Base-by-base conservation (phyloP, 2,888 invertebrate genomes). In the Omphaloscelis lunosa region DNA sequence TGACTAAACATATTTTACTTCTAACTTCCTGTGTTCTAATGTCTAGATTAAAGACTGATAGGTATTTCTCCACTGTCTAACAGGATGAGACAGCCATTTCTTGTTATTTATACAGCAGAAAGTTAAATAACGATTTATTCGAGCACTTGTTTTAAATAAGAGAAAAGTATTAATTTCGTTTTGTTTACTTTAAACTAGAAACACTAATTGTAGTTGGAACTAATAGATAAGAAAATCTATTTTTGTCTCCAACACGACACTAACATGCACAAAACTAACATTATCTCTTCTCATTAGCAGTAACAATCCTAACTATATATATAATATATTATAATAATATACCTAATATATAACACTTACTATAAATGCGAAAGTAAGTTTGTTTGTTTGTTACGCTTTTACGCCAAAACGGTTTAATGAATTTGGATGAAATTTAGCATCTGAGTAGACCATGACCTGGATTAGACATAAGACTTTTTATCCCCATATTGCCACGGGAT, bases 201-300 rank as follows among this genome's bases (percentile, higher is more conserved):
- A 27, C 9, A 74, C 23, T 58, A 12, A 6, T 72, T n/a, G n/a
- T n/a, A n/a, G n/a, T n/a, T n/a, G n/a, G n/a, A 27, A 80, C 15
- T 45, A 56, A 48, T 63, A 76, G 83, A 83, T 78, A 58, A 83
- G 23, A 41, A 20, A 23, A 77, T 51, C 48, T 77, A 83, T 78
- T 65, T 83, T 51, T 0, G 34, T 53, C 34, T 17, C 9, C 11
- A 59, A n/a, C 51, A 78, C 27, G 83, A 27, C 11, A 59, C 11
- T 15, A 75, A 41, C 41, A 9, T 41, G 23, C 62, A 75, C 62
- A 45, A 83, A 59, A 39, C 41, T 51, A 7, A 53, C 23, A 41
- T 51, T 78, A 59, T 51, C 41, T 59, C 17, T 5, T 15, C 5
- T 15, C 11, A 58, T 23, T 39, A 59, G 15, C 17, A 45, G 41